phyloP scores from a whole-genome alignment of 2,888 invertebrate genomes.

The Entomobrya proxima region DNA sequence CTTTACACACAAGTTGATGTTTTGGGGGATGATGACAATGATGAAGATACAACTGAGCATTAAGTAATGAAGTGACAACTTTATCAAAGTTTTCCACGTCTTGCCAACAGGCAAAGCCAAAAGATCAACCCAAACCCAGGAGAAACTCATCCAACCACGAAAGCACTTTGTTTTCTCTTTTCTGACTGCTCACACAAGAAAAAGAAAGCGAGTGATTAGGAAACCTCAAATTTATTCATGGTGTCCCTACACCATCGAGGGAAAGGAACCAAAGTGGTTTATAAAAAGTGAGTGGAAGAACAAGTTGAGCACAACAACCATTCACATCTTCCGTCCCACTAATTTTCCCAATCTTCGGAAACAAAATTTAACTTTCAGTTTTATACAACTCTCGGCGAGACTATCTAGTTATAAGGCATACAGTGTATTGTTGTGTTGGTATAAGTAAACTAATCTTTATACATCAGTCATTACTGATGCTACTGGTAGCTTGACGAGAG shows the following conservation, averaged over 20 bases:
- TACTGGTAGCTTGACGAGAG: neutral
- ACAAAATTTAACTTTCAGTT: slow-evolving; percentile 56
- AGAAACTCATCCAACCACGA: slow-evolving; percentile 49
- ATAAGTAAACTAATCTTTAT: neutral
- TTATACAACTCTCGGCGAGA: neutral
- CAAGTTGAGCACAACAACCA: slow-evolving; percentile 29
- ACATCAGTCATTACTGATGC: neutral
- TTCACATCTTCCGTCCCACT: slow-evolving; percentile 54
- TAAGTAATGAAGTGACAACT: slow-evolving; percentile 64
- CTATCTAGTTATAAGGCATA: too few species aligned
- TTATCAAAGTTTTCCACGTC: slow-evolving; percentile 53
- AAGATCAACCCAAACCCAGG: slow-evolving; percentile 27
- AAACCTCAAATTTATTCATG: slow-evolving; percentile 60
- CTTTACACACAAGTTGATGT: neutral
- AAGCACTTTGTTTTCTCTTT: slow-evolving; percentile 5
- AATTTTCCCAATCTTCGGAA: slow-evolving; percentile 33
- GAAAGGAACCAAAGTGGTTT: neutral
- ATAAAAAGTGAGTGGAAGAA: neutral
- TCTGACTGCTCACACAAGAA: too few species aligned
- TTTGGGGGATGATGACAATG: slow-evolving; percentile 44
- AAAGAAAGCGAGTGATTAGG: slow-evolving; percentile 18
- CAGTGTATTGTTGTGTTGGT: too few species aligned
- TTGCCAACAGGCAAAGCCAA: slow-evolving; percentile 22
- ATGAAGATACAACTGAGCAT: slow-evolving; percentile 54
- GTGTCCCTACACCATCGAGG: neutral